Evolutionary conservation across 2,797 vertebrate genomes (phyloP).

Genomic region (Poeciliopsis turneri): DNA sequence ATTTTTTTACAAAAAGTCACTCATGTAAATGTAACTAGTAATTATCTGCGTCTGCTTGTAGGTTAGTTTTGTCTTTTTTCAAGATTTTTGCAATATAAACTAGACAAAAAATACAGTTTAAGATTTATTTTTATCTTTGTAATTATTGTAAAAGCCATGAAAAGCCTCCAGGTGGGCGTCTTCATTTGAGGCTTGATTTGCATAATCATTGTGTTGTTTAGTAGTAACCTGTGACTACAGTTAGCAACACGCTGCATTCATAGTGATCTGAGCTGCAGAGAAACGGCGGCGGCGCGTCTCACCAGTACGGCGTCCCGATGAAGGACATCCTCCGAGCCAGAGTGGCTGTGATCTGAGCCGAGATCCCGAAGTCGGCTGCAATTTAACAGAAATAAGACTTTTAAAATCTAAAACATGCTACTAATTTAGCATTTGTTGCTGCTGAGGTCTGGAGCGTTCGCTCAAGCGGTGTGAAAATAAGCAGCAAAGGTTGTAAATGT

Average conservation of each 20-base stretch:
- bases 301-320: conserved; percentile 95
- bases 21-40: too few relatives aligned
- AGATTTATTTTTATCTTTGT: too few relatives aligned
- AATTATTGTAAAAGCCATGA: too few relatives aligned
- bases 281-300: conserved; percentile 20
- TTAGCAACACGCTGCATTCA: not conserved
- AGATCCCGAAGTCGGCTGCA: conserved; percentile 92
- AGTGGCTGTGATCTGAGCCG: conserved; percentile 91
- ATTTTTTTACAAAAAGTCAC: too few relatives aligned
- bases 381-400: not conserved
- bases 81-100: too few relatives aligned
- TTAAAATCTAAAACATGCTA: not conserved
- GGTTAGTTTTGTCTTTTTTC: too few relatives aligned
- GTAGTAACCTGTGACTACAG: not conserved
- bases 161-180: not conserved
- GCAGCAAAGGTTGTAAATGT: not conserved
- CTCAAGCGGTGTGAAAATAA: not conserved
- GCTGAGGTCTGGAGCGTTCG: not conserved
- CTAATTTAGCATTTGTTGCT: not conserved
- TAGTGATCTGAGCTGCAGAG: not conserved
- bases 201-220: not conserved
- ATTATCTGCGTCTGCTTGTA: too few relatives aligned
- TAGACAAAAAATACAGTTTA: too few relatives aligned
- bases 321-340: conserved; percentile 91
- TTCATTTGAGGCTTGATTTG: not conserved